Evolutionary conservation across 64 coral and sea anemone species (phyloP), one percentile per base, ranked within the genome.

Genomic region (Actinia equina): DNA sequence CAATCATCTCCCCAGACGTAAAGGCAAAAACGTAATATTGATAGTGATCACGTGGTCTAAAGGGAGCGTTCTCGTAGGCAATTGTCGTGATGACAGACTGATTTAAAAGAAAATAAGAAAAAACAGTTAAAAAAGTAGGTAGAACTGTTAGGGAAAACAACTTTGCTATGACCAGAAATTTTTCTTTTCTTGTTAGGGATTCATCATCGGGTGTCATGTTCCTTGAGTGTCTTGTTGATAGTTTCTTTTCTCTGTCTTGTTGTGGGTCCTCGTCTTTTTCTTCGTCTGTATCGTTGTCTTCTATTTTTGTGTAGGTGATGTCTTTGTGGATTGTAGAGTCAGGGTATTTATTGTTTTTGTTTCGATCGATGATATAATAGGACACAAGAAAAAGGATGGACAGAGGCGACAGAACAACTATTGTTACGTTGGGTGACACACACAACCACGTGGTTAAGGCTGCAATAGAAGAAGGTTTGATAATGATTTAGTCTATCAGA

Each of bases 361-460:
- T 84, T 87, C 44, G 90, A 56, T 88, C 80, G 79, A 94, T 94
- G 67, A 88, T 49, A 58, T 82, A 80, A 74, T 91, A 94, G 57
- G 76, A 94, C 30, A 94, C 85, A n/a, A 94, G 87, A 20, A 85
- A 62, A 18, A 94, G 79, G 14, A 94, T 19, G 18, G 87, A 67
- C 56, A 94, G 62, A 37, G 93, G 78, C 2, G 93, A 67, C 79
- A 85, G 43, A 0, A 91, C 55, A n/a, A 69, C 18, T 14, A 88
- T 27, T 8, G 93, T 88, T 43, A 91, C 85, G 27, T 85, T 90
- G 25, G 93, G 93, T 52, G 93, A 91, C 18, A 94, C 85, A 84
- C 93, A 94, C 16, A 90, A 46, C 93, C 93, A 94, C 3, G 93
- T 94, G 43, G 93, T 94, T 70, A 94, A 67, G 45, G 89, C 93